A percentile compares a stretch with the other conserved stretches of the same genome.
These are phyloP conservation scores for Cyclargus thomasi DNA, from an alignment of 1,140 invertebrate genomes.

Conservation along the genomic window DNA sequence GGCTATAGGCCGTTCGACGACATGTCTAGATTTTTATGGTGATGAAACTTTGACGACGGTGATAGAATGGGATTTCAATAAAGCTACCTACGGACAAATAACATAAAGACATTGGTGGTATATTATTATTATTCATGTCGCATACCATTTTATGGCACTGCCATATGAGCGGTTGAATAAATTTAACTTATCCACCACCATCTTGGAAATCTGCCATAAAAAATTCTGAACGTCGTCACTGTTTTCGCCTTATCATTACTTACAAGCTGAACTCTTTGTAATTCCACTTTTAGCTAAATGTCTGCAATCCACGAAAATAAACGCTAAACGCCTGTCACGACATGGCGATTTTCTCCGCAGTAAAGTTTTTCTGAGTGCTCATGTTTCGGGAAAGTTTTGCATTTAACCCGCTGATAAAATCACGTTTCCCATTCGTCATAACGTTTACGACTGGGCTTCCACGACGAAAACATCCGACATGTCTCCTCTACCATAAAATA, in stretches of 20 bases:
- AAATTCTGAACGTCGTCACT: not conserved
- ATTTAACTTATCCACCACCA: not conserved
- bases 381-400: conserved; percentile 2
- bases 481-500: conserved; percentile 13
- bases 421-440: conserved; percentile 2
- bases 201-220: not conserved
- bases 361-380: not conserved
- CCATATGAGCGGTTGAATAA: not conserved
- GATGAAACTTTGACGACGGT: not conserved
- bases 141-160: not conserved
- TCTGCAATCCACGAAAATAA: not conserved
- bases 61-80: not conserved
- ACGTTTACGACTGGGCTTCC: not conserved
- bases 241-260: not conserved
- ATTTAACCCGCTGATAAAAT: not conserved
- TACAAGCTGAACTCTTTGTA: not conserved
- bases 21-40: not conserved
- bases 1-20: not conserved
- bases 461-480: conserved; percentile 7
- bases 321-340: not conserved
- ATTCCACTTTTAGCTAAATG: not conserved
- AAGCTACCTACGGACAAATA: not conserved
- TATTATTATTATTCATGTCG: not conserved
- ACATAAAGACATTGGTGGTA: not conserved
- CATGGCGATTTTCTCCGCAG: not conserved